Evolutionary conservation across 2,888 invertebrate species (phyloP).

Genomic region (Campopleginae sp.): DNA sequence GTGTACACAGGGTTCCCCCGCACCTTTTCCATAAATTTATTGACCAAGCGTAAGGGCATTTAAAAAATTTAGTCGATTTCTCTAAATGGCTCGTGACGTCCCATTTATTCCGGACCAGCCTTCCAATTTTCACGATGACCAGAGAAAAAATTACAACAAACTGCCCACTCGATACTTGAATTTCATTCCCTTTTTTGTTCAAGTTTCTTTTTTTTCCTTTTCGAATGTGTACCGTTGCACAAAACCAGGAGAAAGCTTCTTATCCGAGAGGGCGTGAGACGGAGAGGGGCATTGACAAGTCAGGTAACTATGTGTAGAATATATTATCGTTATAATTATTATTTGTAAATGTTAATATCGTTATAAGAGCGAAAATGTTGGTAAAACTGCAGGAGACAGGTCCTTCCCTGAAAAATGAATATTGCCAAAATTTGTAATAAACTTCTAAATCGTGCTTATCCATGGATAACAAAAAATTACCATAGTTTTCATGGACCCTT

Average conservation of each 20-base stretch:
- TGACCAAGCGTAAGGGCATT: not conserved
- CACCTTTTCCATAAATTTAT: not conserved
- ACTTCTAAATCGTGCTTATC: not conserved
- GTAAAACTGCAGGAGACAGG: constrained; percentile 2
- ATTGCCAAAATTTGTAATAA: not conserved
- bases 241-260: constrained; percentile 43
- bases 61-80: not conserved
- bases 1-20: not conserved
- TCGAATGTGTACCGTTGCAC: constrained; percentile 49
- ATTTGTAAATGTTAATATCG: constrained; percentile 44
- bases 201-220: constrained; percentile 5
- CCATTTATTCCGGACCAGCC: not conserved
- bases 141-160: not conserved
- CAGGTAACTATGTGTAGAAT: constrained; percentile 55
- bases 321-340: constrained; percentile 38
- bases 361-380: constrained; percentile 41
- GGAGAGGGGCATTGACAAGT: constrained; percentile 45
- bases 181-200: constrained; percentile 9
- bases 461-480: not conserved
- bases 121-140: not conserved
- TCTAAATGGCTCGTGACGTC: not conserved
- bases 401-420: not conserved
- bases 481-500: not conserved
- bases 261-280: constrained; percentile 36
- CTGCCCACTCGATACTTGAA: constrained; percentile 1